Conservation (phyloP, 1,140 invertebrate genomes). For the Lepidurus apus region DNA sequence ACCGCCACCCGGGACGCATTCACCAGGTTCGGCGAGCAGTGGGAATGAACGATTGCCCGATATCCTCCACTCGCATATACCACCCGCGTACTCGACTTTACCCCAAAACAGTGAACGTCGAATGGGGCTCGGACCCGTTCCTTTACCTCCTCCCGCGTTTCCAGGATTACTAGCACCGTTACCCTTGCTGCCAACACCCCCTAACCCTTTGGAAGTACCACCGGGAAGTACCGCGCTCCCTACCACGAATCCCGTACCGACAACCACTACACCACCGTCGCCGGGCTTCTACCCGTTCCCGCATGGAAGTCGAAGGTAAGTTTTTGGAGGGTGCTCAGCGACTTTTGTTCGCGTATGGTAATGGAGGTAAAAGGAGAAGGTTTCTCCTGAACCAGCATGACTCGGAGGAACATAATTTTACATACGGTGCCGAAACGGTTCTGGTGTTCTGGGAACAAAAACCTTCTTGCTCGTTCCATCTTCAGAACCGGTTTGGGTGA, state of each 20-base stretch:
- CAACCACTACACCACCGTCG: slow-evolving; percentile 27
- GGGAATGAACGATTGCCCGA: slow-evolving; percentile 46
- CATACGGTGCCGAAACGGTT: neutral
- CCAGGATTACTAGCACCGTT: slow-evolving; percentile 28
- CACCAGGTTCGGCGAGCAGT: neutral
- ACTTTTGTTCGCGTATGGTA: slow-evolving; percentile 1
- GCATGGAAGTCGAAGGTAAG: neutral
- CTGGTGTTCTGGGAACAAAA: neutral
- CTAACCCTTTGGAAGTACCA: slow-evolving; percentile 33
- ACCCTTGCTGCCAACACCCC: slow-evolving; percentile 33
- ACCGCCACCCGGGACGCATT: neutral
- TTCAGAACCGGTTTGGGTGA: neutral
- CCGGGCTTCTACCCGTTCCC: slow-evolving; percentile 23
- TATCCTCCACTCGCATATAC: slow-evolving; percentile 50
- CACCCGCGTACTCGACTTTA: slow-evolving; percentile 47
- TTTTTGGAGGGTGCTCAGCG: neutral
- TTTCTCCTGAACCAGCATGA: neutral
- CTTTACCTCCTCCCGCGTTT: slow-evolving; percentile 32
- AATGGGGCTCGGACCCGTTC: slow-evolving; percentile 36
- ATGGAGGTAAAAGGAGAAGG: neutral
- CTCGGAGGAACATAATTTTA: neutral
- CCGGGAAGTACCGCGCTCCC: slow-evolving; percentile 32
- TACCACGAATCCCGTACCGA: slow-evolving; percentile 36
- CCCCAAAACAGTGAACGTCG: slow-evolving; percentile 39
- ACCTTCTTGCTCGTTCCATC: neutral